Evolutionary conservation across 2,888 invertebrate genomes (phyloP).

Genomic region (Xestoiulus laeticollis): DNA sequence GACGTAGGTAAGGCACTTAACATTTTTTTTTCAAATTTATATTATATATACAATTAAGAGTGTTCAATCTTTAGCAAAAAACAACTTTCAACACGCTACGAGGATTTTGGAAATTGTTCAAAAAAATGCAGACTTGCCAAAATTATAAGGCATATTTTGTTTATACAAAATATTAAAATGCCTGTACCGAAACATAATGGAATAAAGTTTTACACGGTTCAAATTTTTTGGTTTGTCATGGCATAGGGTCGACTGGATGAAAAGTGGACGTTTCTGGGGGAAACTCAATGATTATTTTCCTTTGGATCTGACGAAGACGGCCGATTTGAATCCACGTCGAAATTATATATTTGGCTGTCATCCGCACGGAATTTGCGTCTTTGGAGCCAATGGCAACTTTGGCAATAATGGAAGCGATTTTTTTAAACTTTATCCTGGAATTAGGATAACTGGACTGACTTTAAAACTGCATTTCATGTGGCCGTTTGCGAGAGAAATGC

Average conservation of each 20-base stretch:
- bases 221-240: neutral
- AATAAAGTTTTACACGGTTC: neutral
- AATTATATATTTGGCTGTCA: conserved; percentile 13
- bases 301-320: neutral
- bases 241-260: neutral
- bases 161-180: no score
- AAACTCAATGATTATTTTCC: neutral
- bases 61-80: no score
- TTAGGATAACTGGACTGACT: neutral
- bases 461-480: conserved; percentile 15
- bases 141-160: no score
- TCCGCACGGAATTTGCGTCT: conserved; percentile 20
- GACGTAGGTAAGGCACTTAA: conserved; percentile 62
- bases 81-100: no score
- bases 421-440: conserved; percentile 11
- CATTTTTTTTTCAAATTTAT: neutral
- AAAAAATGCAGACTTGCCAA: no score
- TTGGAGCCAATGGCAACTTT: neutral
- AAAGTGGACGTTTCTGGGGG: conserved; percentile 1
- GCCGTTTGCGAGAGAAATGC: neutral
- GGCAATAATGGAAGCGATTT: neutral
- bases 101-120: no score
- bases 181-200: no score
- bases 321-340: neutral
- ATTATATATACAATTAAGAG: neutral